Conservation (phyloP, 2,888 invertebrate genomes). For the Nebria brevicollis region DNA sequence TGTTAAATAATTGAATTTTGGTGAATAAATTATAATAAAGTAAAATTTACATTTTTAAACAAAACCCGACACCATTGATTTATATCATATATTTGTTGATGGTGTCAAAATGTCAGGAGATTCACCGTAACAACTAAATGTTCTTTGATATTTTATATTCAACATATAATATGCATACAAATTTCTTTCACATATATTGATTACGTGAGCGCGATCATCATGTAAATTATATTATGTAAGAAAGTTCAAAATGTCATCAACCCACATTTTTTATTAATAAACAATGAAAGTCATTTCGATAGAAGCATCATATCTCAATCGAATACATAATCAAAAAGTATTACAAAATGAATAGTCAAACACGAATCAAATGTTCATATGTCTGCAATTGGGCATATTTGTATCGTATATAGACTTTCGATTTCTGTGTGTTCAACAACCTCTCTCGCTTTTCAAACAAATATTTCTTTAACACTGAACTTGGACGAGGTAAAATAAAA, state of each 20-base stretch:
- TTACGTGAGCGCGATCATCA: constrained; percentile 3
- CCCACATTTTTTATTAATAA: constrained; percentile 34
- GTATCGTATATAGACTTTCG: constrained; percentile 3
- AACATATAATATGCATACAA: neutral
- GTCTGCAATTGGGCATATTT: neutral
- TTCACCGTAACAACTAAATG: too few relatives aligned
- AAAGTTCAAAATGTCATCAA: constrained; percentile 40
- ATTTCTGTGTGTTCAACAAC: constrained; percentile 48
- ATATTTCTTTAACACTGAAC: constrained; percentile 53
- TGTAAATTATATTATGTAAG: constrained; percentile 26
- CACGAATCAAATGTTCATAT: constrained; percentile 2
- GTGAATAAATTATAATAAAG: too few relatives aligned
- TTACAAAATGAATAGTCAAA: constrained; percentile 20
- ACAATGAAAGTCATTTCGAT: constrained; percentile 28
- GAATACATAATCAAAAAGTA: neutral
- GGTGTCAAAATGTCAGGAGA: too few relatives aligned
- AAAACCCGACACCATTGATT: too few relatives aligned
- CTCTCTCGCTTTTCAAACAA: constrained; percentile 50
- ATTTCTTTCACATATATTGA: neutral
- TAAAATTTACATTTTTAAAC: too few relatives aligned
- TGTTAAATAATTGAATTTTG: too few relatives aligned
- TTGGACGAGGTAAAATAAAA: constrained; percentile 48
- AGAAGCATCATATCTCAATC: constrained; percentile 8
- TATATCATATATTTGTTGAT: too few relatives aligned
- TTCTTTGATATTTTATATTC: neutral